phyloP scores from a whole-genome alignment of 2,888 invertebrate species.

The Endotricha flammealis region DNA sequence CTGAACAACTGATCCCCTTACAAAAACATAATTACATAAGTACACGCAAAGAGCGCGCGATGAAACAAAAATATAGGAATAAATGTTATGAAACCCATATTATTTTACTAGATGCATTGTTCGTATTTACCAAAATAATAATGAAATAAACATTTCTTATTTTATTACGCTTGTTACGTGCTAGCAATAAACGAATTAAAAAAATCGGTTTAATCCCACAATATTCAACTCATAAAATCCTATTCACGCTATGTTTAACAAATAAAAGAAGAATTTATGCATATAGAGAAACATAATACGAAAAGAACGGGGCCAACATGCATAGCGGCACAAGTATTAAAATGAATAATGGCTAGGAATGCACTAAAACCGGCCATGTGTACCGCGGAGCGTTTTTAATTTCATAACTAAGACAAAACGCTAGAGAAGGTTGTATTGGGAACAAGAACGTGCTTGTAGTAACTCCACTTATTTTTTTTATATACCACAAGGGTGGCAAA shows the following conservation, averaged over 20 bases:
- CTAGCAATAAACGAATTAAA: not conserved
- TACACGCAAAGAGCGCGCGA: no score
- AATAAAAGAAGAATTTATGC: not conserved
- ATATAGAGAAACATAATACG: not conserved
- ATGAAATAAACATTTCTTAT: no score
- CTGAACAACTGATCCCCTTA: no score
- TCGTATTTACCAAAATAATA: no score
- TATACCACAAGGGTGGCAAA: no score
- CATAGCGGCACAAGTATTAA: not conserved
- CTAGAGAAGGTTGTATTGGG: not conserved
- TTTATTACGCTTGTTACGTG: no score
- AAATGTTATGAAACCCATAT: no score
- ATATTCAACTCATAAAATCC: not conserved
- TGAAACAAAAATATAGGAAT: no score
- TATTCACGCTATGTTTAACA: not conserved
- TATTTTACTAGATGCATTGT: no score
- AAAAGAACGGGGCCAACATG: not conserved
- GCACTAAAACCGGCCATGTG: not conserved
- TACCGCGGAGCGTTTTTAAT: conserved; percentile 6
- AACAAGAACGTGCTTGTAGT: no score
- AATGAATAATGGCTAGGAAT: not conserved
- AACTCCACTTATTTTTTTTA: no score
- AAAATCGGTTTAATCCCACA: not conserved
- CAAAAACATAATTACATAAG: no score
- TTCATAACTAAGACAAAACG: conserved; percentile 10